These are phyloP conservation scores for Drosophila albomicans DNA, from an alignment of 1,140 invertebrate species.

Conservation along the genomic window DNA sequence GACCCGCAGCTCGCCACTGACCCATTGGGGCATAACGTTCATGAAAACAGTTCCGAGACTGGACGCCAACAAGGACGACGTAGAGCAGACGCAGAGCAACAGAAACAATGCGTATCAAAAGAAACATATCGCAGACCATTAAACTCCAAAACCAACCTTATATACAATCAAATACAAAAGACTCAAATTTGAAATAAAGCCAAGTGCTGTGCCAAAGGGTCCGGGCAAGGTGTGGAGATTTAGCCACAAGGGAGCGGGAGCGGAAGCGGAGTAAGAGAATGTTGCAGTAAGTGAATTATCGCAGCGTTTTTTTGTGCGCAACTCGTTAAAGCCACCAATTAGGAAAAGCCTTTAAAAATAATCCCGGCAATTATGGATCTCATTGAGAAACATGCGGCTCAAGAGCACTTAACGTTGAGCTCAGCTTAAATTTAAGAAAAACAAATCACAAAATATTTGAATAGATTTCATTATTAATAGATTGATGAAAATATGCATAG, in stretches of 20 bases:
- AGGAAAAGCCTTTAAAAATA: too few relatives aligned
- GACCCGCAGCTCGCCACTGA: conserved; percentile 30
- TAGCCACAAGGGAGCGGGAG: not conserved
- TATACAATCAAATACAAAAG: conserved; percentile 25
- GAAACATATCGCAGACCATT: conserved; percentile 80
- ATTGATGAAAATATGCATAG: too few relatives aligned
- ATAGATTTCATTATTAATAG: too few relatives aligned
- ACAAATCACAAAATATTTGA: too few relatives aligned
- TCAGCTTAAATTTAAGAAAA: too few relatives aligned
- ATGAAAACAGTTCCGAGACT: conserved; percentile 72
- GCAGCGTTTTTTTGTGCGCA: too few relatives aligned
- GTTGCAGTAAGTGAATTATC: not conserved
- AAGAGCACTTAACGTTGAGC: too few relatives aligned
- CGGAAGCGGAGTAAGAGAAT: not conserved
- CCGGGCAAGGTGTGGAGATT: not conserved
- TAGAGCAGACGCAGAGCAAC: not conserved
- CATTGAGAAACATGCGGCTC: too few relatives aligned
- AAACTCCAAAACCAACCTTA: conserved; percentile 47
- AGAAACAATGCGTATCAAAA: conserved; percentile 76
- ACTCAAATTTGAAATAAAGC: conserved; percentile 10
- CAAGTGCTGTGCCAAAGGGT: not conserved
- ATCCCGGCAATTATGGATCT: too few relatives aligned
- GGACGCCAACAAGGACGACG: conserved; percentile 12
- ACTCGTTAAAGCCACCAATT: too few relatives aligned
- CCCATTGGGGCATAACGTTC: conserved; percentile 35